Base-by-base conservation (phyloP, 2,888 invertebrate genomes). In the Nomada flava region DNA sequence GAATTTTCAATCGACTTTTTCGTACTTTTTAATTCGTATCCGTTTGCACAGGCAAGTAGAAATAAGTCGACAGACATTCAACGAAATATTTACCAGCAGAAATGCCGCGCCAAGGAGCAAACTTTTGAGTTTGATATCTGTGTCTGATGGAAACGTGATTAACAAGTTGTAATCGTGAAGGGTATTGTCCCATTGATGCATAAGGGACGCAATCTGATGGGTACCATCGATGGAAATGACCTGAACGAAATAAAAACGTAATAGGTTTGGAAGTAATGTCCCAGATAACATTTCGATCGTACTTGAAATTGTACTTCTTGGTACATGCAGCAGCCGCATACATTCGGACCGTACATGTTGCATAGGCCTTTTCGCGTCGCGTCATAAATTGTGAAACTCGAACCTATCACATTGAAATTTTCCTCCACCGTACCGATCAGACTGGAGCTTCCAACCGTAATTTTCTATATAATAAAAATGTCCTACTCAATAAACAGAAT, bases 51-150 rank as follows among this genome's bases (percentile, higher is more conserved):
- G 36, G 20, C n/a, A 7, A 53, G 20, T 9, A n/a, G 20, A n/a
- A n/a, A 18, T 53, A 20, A 53, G 2, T 53, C 11, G 7, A 53
- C n/a, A 18, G 5, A 20, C 20, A n/a, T 52, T 9, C 18, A 11
- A 26, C 20, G 13, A 15, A 29, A 23, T 65, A 92, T 94, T 94
- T 95, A 98, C 98, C 95, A 98, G 94, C 77, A 98, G 94, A 94
- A 98, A 98, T 0, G 97, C 96, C 64, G 97, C 96, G 7, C 97
- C 98, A 42, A 98, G 92, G 71, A 98, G 94, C 3, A 97, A 94
- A 0, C 98, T 97, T 91, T 98, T 98, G 74, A 97, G 95, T 88
- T 96, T 96, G 1, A 96, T 96, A 89, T 97, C 96, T 26, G 96
- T 95, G 65, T 96, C 96, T 0, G 94, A 91, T 0, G 98, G 97